Base-by-base conservation (phyloP, 2,888 invertebrate species). In the Trypoxylon attenuatum region DNA sequence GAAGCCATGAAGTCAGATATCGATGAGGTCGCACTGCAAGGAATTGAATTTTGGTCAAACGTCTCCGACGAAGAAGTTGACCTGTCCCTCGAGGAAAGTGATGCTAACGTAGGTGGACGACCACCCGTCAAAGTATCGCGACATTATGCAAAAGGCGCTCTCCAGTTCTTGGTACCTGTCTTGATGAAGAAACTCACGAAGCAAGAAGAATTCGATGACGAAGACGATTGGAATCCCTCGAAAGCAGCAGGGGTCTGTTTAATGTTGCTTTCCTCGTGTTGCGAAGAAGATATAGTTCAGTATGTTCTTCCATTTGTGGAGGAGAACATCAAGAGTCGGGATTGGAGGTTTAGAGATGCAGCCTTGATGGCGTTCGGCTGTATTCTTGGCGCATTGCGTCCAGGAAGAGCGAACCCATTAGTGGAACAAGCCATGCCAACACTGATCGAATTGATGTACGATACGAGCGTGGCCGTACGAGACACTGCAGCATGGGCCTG, bases 31-130 rank as follows among this genome's bases (percentile, higher is more conserved):
- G 94, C 97, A 15, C 90, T 99, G 57, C 99, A 99, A 89, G 99
- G 99, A 74, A 99, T 99, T 86, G 99, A 99, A 88, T 99, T 99
- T 89, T 99, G 99, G 99, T 99, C 98, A 2, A 99, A 98, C 81
- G 98, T 99, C 0, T 98, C 99, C 83, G 99, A 99, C 88, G 99
- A 99, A 89, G 99, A 99, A 88, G 96, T 98, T 27, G 98, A 98
- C 88, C 89, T 99, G 72, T 92, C 95, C 1, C 94, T 98, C 85
- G 98, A 98, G 88, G 96, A 95, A 81, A 94, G 94, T 42, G 99
- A 99, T 88, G 98, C 99, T 8, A 91, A 91, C 33, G 99, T 99
- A 87, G 92, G 81, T 86, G 95, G 99, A n/a, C 91, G 96, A 68
- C 94, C 97, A n/a, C 99, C 99, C 16, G 91, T 93, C 18, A 91